Percentiles rank a stretch among this genome's conserved stretches.
These are phyloP conservation scores for Scaptomyza montana DNA, from an alignment of 1,140 invertebrate genomes.

Conservation along the genomic window DNA sequence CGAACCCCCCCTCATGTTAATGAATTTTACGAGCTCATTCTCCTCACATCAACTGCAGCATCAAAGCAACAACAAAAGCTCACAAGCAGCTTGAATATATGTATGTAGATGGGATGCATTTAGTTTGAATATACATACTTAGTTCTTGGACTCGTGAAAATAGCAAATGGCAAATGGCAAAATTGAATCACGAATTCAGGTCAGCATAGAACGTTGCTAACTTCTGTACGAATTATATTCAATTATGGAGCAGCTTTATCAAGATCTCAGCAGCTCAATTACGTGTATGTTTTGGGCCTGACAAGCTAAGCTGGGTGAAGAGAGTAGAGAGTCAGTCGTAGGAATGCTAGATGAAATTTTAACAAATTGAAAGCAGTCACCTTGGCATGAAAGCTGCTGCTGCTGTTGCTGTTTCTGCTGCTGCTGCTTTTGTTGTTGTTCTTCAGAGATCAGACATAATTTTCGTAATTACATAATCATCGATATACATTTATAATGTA, in stretches of 20 bases:
- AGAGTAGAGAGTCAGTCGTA: not conserved
- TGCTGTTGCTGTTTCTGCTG: not conserved
- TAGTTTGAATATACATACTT: not conserved
- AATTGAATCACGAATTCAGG: conserved; percentile 49
- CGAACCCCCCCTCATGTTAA: not conserved
- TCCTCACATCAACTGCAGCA: not conserved
- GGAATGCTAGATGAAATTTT: conserved; percentile 5
- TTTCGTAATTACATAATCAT: conserved; percentile 70
- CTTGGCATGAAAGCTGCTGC: not conserved
- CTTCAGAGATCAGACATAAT: conserved; percentile 27
- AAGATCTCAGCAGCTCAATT: conserved; percentile 75
- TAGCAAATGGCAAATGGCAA: conserved; percentile 38
- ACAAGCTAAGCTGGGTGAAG: too few species aligned
- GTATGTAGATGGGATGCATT: not conserved
- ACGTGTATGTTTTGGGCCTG: conserved; percentile 15
- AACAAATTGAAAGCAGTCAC: conserved; percentile 31
- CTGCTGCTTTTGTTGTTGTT: not conserved
- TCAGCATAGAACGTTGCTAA: conserved; percentile 46
- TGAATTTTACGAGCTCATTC: conserved; percentile 4
- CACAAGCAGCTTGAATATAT: not conserved
- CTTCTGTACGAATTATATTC: conserved; percentile 73
- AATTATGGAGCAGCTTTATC: conserved; percentile 72
- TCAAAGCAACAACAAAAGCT: too few species aligned
- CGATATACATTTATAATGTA: conserved; percentile 24
- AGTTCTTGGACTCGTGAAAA: conserved; percentile 20